Percentiles rank a stretch among this genome's conserved stretches.
phyloP scores from a whole-genome alignment of 2,113 vertebrate species.

The Ceuthmochares aereus region DNA sequence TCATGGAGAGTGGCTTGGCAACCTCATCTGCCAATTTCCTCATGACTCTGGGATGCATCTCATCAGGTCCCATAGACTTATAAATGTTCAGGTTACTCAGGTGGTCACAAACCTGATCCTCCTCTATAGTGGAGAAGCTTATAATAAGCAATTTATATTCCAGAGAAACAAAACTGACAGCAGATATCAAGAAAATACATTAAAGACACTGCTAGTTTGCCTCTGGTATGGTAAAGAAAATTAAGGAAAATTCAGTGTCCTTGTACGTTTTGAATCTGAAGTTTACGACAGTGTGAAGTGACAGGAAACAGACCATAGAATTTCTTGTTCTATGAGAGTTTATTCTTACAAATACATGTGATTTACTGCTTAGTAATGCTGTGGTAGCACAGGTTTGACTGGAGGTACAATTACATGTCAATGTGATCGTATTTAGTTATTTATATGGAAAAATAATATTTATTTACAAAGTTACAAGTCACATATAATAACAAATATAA shows the following conservation, averaged over 20 bases:
- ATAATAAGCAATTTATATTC: not conserved
- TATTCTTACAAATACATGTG: not conserved
- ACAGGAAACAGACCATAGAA: not conserved
- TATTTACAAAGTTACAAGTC: not conserved
- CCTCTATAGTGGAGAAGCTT: not conserved
- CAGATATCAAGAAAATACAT: not conserved
- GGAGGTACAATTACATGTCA: not conserved
- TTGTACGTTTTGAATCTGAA: not conserved
- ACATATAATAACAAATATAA: not conserved
- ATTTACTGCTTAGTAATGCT: not conserved
- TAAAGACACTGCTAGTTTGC: not conserved
- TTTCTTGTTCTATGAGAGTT: not conserved
- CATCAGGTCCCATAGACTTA: too few relatives aligned
- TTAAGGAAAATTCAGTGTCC: not conserved
- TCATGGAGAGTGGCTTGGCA: too few relatives aligned
- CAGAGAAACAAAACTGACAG: not conserved
- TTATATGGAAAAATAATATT: not conserved
- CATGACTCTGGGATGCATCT: too few relatives aligned
- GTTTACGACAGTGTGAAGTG: not conserved
- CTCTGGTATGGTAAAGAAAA: not conserved
- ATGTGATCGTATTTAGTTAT: not conserved
- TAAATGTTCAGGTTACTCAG: too few relatives aligned
- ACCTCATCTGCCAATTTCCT: too few relatives aligned
- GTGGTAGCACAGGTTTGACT: not conserved
- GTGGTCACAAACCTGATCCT: too few relatives aligned